Conservation (phyloP, 2,113 vertebrate genomes). For the Psittacus erithacus region DNA sequence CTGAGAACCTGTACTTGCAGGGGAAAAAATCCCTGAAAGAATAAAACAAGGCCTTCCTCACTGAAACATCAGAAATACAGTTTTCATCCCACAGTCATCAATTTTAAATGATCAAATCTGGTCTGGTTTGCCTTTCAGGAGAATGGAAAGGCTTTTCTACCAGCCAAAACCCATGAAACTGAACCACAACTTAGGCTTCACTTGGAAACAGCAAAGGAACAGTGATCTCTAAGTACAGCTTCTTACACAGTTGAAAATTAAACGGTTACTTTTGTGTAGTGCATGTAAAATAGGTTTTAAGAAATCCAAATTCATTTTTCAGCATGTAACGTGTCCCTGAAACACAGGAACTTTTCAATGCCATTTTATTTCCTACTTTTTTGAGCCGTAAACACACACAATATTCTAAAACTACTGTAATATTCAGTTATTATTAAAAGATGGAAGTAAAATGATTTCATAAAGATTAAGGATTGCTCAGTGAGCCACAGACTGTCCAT, state of each 20-base stretch:
- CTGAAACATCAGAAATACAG: background rate
- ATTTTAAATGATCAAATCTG: background rate
- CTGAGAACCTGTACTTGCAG: background rate
- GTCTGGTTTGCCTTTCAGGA: background rate
- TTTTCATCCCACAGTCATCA: background rate
- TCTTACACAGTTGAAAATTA: background rate
- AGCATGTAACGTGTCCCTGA: accelerated
- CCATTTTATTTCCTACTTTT: background rate
- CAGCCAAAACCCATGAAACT: background rate
- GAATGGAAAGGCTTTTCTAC: background rate
- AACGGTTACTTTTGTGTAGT: background rate
- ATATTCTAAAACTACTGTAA: background rate
- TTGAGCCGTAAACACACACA: background rate
- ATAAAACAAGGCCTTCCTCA: background rate
- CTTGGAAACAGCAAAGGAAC: background rate
- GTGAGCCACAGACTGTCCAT: background rate
- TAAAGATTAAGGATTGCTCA: background rate
- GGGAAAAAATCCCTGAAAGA: background rate
- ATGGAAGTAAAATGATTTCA: background rate
- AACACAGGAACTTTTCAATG: background rate
- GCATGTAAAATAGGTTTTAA: background rate
- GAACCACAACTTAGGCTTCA: background rate
- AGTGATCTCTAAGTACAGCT: background rate
- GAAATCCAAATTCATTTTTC: background rate
- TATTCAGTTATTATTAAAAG: background rate